These are phyloP conservation scores for Plebejus anna DNA, from an alignment of 2,888 invertebrate species.

Conservation along the genomic window DNA sequence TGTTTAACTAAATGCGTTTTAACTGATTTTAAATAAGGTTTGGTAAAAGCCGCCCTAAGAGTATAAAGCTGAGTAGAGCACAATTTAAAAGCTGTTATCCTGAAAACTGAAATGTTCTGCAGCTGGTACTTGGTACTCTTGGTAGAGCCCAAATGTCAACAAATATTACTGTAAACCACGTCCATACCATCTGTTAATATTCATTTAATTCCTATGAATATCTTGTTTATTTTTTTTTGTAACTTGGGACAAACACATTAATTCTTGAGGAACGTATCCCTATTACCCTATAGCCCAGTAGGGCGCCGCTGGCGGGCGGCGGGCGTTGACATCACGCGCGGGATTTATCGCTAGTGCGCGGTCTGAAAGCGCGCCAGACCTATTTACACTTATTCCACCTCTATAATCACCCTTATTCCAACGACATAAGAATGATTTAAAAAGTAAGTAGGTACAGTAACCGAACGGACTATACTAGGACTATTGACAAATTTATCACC, in stretches of 20 bases:
- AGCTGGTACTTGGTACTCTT: too few relatives aligned
- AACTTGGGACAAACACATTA: background rate
- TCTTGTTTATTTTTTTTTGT: background rate
- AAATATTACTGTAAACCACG: background rate
- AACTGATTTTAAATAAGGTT: too few relatives aligned
- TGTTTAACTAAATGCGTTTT: too few relatives aligned
- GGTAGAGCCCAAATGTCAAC: background rate
- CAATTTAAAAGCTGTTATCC: too few relatives aligned
- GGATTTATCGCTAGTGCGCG: slow-evolving; percentile 37
- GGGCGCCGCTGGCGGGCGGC: slow-evolving; percentile 38
- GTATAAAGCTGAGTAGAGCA: too few relatives aligned
- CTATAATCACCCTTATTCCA: background rate
- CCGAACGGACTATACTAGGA: slow-evolving; percentile 34
- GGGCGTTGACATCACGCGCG: slow-evolving; percentile 42
- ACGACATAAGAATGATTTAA: background rate
- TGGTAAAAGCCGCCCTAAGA: too few relatives aligned
- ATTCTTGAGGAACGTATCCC: slow-evolving; percentile 25
- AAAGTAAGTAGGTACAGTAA: slow-evolving; percentile 12
- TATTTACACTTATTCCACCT: slow-evolving; percentile 21
- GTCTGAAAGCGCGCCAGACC: slow-evolving; percentile 1
- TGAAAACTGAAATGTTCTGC: too few relatives aligned
- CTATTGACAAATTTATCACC: slow-evolving; percentile 43
- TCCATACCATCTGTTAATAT: background rate
- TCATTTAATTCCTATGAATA: background rate
- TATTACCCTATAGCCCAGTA: slow-evolving; percentile 39